Percentiles rank a stretch among this genome's conserved stretches.
Evolutionary conservation across 1,140 invertebrate species (phyloP).

Genomic region (Andrena cerasifolii): DNA sequence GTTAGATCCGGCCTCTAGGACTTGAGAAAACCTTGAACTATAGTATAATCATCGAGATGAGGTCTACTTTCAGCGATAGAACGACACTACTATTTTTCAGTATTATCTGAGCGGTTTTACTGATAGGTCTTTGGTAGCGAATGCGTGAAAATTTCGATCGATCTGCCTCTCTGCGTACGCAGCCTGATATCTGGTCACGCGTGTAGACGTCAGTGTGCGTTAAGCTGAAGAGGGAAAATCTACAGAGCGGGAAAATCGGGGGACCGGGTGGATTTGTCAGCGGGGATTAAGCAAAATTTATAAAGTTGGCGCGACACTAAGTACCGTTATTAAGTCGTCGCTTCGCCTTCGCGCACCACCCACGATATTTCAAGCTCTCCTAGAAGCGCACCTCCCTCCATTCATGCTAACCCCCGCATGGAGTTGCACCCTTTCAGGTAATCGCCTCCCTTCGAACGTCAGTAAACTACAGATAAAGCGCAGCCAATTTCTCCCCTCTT

Average conservation of each 20-base stretch:
- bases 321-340: constrained; percentile 59
- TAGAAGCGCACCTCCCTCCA: constrained; percentile 19
- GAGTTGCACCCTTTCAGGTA: constrained; percentile 55
- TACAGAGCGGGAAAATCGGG: constrained; percentile 7
- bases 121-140: too few relatives aligned
- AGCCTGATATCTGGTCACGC: background rate
- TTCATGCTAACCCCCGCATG: constrained; percentile 44
- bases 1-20: too few relatives aligned
- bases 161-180: background rate
- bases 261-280: constrained; percentile 52
- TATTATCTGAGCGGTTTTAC: too few relatives aligned
- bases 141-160: too few relatives aligned
- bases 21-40: too few relatives aligned
- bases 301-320: constrained; percentile 55
- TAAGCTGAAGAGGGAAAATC: constrained; percentile 41
- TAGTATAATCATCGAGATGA: too few relatives aligned
- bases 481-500: constrained; percentile 41
- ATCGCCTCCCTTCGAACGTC: constrained; percentile 50
- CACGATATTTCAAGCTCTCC: background rate
- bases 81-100: too few relatives aligned
- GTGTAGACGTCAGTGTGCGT: background rate
- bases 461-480: constrained; percentile 64
- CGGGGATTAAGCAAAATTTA: constrained; percentile 61
- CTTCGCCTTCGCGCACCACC: constrained; percentile 16
- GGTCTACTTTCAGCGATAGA: too few relatives aligned